A percentile compares a stretch with the other conserved stretches of the same genome.
phyloP scores from a whole-genome alignment of 2,113 vertebrate genomes.

The Ia io region DNA sequence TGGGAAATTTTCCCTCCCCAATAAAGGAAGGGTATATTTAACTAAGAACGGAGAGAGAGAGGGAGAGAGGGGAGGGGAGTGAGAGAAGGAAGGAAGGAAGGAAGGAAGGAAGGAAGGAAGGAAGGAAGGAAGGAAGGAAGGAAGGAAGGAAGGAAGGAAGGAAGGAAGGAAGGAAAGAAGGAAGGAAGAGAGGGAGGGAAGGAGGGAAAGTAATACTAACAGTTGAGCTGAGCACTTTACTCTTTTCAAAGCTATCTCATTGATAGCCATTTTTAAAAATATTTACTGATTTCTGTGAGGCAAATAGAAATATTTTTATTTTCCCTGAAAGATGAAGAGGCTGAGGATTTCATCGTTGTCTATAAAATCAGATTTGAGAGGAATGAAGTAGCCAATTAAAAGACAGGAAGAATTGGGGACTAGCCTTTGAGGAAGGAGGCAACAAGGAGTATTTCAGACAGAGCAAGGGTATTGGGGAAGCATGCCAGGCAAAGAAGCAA shows the following conservation, averaged over 20 bases:
- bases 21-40: not conserved
- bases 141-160: no score
- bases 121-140: not conserved
- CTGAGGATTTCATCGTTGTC: not conserved
- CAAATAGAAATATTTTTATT: slow-evolving; percentile 29
- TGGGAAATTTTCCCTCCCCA: not conserved
- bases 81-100: no score
- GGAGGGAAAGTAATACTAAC: not conserved
- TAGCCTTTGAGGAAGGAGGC: not conserved
- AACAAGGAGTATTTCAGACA: not conserved
- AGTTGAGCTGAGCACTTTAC: not conserved
- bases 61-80: no score
- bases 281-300: not conserved
- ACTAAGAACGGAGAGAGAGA: not conserved
- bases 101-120: not conserved
- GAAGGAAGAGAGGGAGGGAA: not conserved
- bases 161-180: no score
- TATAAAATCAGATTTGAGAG: not conserved
- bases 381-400: not conserved
- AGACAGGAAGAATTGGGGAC: not conserved
- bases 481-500: not conserved
- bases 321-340: slow-evolving; percentile 20
- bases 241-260: slow-evolving; percentile 10
- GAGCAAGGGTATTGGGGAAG: not conserved
- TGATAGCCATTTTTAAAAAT: slow-evolving; percentile 4